These are phyloP conservation scores for Chaunax sp. DNA, from an alignment of 2,797 vertebrate genomes.

Conservation along the genomic window DNA sequence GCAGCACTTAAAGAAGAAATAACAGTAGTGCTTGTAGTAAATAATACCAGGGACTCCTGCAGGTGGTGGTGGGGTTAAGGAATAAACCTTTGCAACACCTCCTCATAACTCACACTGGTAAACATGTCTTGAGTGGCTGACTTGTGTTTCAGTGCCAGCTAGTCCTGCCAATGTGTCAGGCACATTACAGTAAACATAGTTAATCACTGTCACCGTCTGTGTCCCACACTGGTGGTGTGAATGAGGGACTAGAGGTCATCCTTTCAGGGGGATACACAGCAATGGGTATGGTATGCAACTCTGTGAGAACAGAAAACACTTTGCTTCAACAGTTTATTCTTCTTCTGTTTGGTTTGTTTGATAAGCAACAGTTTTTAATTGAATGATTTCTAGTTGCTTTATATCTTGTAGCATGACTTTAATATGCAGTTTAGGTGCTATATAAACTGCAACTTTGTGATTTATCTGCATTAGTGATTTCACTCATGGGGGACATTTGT, in stretches of 20 bases:
- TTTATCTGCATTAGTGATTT: conserved; percentile 1
- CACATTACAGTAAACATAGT: conserved; percentile 63
- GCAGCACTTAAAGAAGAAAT: conserved; percentile 11
- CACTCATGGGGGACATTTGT: too few relatives aligned
- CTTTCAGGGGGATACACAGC: not conserved
- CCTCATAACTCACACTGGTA: conserved; percentile 47
- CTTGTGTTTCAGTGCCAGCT: conserved; percentile 46
- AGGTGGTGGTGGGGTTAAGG: fast-evolving
- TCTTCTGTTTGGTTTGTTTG: not conserved
- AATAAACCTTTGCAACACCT: conserved; percentile 18
- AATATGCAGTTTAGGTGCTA: not conserved
- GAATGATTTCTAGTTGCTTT: not conserved
- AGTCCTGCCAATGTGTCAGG: conserved; percentile 24
- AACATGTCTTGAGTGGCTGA: conserved; percentile 61
- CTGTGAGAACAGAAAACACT: not conserved
- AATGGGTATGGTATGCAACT: conserved; percentile 1
- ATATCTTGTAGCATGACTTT: not conserved
- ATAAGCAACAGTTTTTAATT: not conserved
- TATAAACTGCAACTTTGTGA: not conserved
- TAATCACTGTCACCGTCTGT: conserved; percentile 1
- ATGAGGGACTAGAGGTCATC: not conserved
- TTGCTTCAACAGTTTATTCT: not conserved
- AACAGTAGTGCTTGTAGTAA: conserved; percentile 45
- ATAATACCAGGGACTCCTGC: conserved; percentile 10
- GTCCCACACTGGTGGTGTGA: conserved; percentile 1